Evolutionary conservation across 2,888 invertebrate genomes (phyloP), one percentile per base, ranked within the genome.

Genomic region (Sinodicranocentrus sp.): DNA sequence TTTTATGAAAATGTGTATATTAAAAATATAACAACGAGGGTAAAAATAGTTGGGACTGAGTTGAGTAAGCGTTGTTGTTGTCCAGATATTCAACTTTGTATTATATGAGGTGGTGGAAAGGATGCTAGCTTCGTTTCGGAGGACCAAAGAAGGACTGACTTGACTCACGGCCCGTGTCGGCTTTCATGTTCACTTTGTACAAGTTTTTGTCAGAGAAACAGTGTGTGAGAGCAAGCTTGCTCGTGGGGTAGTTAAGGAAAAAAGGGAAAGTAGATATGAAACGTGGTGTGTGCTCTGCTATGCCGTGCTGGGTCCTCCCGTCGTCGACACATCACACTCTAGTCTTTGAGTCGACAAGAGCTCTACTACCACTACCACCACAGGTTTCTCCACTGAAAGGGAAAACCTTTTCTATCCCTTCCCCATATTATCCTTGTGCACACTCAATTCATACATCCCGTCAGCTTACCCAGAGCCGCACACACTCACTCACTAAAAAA

Each of bases 121-220:
- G 63, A 71, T 71, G 59, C 71, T 28, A 79, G 78, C 39, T 79
- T 71, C 71, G 80, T 80, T 65, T 65, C 67, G 80, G 80, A 80
- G 80, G 73, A 80, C 80, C 73, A 80, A 61, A 48, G 73, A 80
- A 80, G 80, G 80, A 80, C 80, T 80, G 80, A 80, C 72, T 73
- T 80, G 57, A 67, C 73, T 73, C 80, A 44, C 73, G 80, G 80
- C 80, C 80, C 80, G 80, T 80, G 80, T 80, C 80, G 80, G 80
- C 80, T 80, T 80, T 80, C 80, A 80, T 80, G 80, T 80, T 72
- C 80, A 72, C 44, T 80, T 70, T 57, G 65, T 73, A 26, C 59
- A 39, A 63, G 28, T 65, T 61, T 63, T 68, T 79, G 78, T 73
- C 63, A 72, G 71, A 13, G 8, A 43, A 52, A 54, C 23, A 78